Evolutionary conservation across 2,113 vertebrate species (phyloP), one percentile per base, ranked within the genome.

Genomic region (Phaethon lepturus): DNA sequence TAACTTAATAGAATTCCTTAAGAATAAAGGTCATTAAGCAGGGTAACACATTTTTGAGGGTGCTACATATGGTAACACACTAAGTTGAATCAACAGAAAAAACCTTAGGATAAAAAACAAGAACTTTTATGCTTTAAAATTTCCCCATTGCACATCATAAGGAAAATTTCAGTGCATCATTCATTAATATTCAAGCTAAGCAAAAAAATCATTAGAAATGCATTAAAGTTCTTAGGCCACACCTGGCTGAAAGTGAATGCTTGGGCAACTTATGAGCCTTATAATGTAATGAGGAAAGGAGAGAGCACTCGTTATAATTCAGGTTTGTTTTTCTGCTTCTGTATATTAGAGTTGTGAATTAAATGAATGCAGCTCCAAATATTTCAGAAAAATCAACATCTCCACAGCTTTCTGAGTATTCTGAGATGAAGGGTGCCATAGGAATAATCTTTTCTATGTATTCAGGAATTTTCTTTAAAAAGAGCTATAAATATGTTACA

Each of bases 141-240:
- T 55, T 94, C 38, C 68, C 81, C 52, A 45, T 20, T 84, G 55
- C 8, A 67, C 16, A 69, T 77, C 35, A 58, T 29, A 71, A 82
- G 28, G 47, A 89, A 87, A 66, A 77, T 47, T 81, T 75, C 47
- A 87, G 10, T 52, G 16, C 44, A 63, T 19, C 16, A 29, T 71
- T 95, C 55, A 66, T 96, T 91, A 91, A 81, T 89, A 96, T 81
- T 95, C 86, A 93, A 92, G 66, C 25, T 77, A 94, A 89, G 68
- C 9, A 91, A 89, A 93, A 90, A 81, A 53, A 74, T 81, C 16
- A 84, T 96, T 93, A 91, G 83, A 85, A 89, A 89, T 89, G 20
- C 40, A 78, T 58, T 95, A 59, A 94, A 95, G 63, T 59, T 86
- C 50, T 81, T 77, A 71, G 68, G 64, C 82, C 42, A 74, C 81